Base-by-base conservation (phyloP, 2,113 vertebrate genomes). In the Stegostoma tigrinum region DNA sequence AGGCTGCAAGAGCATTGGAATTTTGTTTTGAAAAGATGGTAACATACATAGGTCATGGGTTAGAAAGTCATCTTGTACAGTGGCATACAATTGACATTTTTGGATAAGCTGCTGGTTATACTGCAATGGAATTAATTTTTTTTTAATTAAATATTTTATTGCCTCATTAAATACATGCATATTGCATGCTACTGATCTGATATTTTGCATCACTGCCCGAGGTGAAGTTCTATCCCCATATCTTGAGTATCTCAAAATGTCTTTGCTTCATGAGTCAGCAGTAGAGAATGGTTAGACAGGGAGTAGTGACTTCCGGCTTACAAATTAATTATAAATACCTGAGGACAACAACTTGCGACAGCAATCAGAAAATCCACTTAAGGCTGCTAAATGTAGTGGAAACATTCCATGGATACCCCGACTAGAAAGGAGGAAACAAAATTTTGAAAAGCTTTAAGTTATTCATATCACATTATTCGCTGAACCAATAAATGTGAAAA, bases 321-420 rank as follows among this genome's bases (percentile, higher is more conserved):
- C 1, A 70, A 70, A 42, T 75, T 48, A 72, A 75, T 72, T 95
- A 48, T 68, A 95, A 42, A 48, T 97, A 99, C 99, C 99, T 97
- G 99, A 99, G 95, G 98, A 99, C 96, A 99, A 98, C 64, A 99
- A 99, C 96, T 99, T 99, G 97, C 99, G 98, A 97, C 99, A 99
- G 98, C 99, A 99, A 98, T 99, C 99, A 90, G 99, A 99, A 97
- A 99, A 99, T 96, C 99, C 99, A 97, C 99, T 99, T 96, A 99
- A 98, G 96, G 99, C 99, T 97, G 99, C 99, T 98, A 99, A 97
- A 97, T 99, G 99, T 96, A 99, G 98, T 52, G 99, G 99, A 97
- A 99, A 99, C 99, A 99, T 99, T 96, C 99, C 99, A 96, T 99
- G 98, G 97, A 99, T 97, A 95, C 99, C 99, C 96, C 98, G 98